Percentiles rank a stretch among this genome's conserved stretches.
These are phyloP conservation scores for Dendropsophus ebraccatus DNA, from an alignment of 2,113 vertebrate genomes.

Conservation along the genomic window DNA sequence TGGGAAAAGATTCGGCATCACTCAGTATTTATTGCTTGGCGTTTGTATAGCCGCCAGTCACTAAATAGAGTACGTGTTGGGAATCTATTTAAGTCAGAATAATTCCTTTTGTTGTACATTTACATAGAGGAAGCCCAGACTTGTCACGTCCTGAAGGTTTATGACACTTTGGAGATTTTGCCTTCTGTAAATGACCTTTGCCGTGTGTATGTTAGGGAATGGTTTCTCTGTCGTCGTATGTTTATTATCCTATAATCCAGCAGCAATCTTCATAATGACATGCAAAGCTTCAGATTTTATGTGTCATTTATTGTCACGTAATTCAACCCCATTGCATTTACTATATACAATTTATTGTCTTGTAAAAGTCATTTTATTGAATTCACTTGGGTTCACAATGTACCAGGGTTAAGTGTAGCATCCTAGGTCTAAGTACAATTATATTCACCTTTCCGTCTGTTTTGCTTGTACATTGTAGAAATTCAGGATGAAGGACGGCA, in stretches of 20 bases:
- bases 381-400: not conserved
- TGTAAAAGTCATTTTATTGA: slow-evolving; percentile 30
- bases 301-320: slow-evolving; percentile 23
- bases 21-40: too few relatives aligned
- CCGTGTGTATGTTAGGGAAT: not conserved
- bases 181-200: not conserved
- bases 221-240: not conserved
- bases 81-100: not conserved
- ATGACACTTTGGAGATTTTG: not conserved
- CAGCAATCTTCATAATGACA: slow-evolving; percentile 36
- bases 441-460: not conserved
- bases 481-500: not conserved
- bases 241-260: slow-evolving; percentile 7
- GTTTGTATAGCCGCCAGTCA: not conserved
- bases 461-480: not conserved
- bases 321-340: not conserved
- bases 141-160: not conserved
- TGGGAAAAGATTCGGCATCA: too few relatives aligned
- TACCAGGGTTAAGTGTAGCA: not conserved
- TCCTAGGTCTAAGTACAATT: not conserved
- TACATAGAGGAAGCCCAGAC: not conserved
- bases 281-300: slow-evolving; percentile 27
- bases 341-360: slow-evolving; percentile 29
- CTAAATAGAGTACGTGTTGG: not conserved
- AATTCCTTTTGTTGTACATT: not conserved